Conservation (phyloP, 37 sponge, comb jelly and placozoan genomes). For the Amphimedon queenslandica region DNA sequence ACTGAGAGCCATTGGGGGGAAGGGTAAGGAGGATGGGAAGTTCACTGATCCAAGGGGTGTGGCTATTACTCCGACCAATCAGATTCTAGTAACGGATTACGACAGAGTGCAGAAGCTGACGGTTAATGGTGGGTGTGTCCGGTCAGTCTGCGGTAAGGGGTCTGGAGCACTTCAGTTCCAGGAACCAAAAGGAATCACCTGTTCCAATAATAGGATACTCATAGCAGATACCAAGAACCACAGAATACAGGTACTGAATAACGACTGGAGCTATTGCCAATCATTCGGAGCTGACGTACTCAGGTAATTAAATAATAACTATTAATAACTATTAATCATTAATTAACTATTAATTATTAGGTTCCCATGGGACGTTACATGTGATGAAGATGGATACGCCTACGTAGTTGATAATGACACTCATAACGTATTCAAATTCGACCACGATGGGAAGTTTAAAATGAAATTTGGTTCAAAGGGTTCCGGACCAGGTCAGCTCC, state of each 20-base stretch:
- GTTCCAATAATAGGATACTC: background rate
- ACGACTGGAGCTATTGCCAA: background rate
- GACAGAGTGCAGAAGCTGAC: constrained; percentile 1
- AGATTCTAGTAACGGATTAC: constrained; percentile 12
- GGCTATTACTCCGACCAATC: background rate
- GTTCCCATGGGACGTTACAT: background rate
- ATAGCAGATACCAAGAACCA: background rate
- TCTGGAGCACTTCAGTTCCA: background rate
- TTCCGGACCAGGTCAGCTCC: background rate
- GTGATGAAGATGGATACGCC: background rate
- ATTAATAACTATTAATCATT: no score
- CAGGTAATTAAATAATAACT: background rate
- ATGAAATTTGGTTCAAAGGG: background rate
- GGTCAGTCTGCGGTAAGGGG: background rate
- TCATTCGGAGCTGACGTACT: background rate
- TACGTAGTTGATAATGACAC: background rate
- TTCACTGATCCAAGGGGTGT: constrained; percentile 3
- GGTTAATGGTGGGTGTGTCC: background rate
- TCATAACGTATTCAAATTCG: background rate
- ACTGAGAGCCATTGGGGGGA: background rate
- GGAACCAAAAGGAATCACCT: background rate
- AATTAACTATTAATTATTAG: no score
- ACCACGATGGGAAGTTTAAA: background rate
- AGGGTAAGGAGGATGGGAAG: constrained; percentile 1
- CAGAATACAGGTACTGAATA: background rate